phyloP scores from a whole-genome alignment of 2,888 invertebrate genomes.

The Lapara coniferarum region DNA sequence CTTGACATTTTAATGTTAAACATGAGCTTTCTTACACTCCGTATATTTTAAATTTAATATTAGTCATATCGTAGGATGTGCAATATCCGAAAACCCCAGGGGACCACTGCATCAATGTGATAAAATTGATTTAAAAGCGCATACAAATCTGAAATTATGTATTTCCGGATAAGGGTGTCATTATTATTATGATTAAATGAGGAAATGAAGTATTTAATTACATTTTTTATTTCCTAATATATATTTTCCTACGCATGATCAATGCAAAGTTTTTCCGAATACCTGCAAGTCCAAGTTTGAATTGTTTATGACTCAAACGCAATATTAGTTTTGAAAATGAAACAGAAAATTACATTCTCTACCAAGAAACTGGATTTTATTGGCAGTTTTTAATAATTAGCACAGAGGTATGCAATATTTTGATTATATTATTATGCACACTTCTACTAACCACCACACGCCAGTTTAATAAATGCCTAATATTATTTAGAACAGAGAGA shows the following conservation, averaged over 20 bases:
- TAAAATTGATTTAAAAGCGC: conserved; percentile 46
- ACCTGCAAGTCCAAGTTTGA: no score
- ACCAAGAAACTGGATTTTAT: no score
- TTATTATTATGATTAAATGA: conserved; percentile 33
- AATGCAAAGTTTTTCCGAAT: no score
- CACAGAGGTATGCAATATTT: no score
- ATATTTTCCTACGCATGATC: neutral
- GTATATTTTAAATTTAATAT: conserved; percentile 28
- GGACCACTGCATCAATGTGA: conserved; percentile 54
- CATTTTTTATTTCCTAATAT: neutral
- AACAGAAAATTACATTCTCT: no score
- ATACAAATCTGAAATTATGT: conserved; percentile 38
- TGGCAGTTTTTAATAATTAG: no score
- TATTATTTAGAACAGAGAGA: no score
- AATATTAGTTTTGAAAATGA: neutral
- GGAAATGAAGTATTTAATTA: neutral
- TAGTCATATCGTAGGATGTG: conserved; percentile 44
- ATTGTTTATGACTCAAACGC: no score
- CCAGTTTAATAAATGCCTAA: no score
- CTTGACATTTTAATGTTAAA: neutral
- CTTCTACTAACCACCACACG: no score
- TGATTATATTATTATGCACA: no score
- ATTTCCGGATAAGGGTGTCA: conserved; percentile 50
- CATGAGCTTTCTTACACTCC: neutral
- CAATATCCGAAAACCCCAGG: conserved; percentile 41